Conservation (phyloP, 2,797 vertebrate species). For the Ceyx erithaca region DNA sequence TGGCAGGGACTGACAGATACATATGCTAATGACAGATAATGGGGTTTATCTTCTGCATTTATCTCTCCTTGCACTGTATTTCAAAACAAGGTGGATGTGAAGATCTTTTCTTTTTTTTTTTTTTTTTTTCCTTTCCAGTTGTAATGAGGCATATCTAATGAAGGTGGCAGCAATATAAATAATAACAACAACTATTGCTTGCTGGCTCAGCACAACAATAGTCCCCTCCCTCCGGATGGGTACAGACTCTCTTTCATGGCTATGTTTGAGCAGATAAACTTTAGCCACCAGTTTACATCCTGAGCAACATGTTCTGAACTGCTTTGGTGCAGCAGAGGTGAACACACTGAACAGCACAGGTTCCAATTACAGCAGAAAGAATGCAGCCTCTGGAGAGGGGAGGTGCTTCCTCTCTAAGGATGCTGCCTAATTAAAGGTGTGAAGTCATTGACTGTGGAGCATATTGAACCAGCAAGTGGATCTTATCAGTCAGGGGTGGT, state of each 20-base stretch:
- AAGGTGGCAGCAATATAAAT: constrained; percentile 29
- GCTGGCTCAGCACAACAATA: constrained; percentile 33
- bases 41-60: background rate
- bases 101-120: background rate
- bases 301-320: background rate
- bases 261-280: background rate
- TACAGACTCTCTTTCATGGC: background rate
- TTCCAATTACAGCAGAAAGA: constrained; percentile 29
- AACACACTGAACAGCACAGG: background rate
- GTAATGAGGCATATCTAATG: constrained; percentile 7
- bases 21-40: background rate
- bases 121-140: background rate
- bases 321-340: background rate
- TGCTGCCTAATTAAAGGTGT: constrained; percentile 41
- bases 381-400: background rate
- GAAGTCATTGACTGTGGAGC: constrained; percentile 11
- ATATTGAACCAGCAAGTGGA: constrained; percentile 1
- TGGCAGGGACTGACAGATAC: background rate
- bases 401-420: background rate
- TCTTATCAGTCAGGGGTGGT: background rate
- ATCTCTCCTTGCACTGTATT: background rate
- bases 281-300: constrained; percentile 31
- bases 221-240: background rate
- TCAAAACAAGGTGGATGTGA: constrained; percentile 17
- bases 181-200: constrained; percentile 12